phyloP scores from a whole-genome alignment of 2,888 invertebrate species.

The Ecliptopera silaceata region DNA sequence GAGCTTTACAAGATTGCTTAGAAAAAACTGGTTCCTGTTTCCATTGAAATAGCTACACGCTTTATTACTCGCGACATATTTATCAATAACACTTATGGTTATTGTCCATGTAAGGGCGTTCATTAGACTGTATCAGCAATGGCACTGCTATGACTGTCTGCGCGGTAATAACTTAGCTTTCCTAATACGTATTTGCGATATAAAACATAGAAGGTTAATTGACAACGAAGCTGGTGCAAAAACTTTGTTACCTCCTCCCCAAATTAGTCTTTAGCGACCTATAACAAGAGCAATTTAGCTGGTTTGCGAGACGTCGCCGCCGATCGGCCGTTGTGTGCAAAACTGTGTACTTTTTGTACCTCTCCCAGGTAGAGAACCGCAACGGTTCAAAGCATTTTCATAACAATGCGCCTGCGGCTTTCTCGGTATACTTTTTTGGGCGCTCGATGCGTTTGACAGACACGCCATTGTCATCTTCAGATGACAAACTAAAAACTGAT shows the following conservation, averaged over 20 bases:
- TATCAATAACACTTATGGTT: conserved; percentile 46
- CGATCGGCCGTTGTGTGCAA: conserved; percentile 71
- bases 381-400: conserved; percentile 77
- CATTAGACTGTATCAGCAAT: conserved; percentile 52
- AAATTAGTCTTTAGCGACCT: conserved; percentile 74
- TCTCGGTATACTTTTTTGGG: conserved; percentile 74
- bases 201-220: conserved; percentile 49
- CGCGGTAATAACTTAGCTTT: conserved; percentile 42
- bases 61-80: conserved; percentile 38
- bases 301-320: conserved; percentile 50
- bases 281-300: conserved; percentile 75
- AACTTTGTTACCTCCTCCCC: conserved; percentile 65
- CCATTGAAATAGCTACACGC: conserved; percentile 17
- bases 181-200: conserved; percentile 41
- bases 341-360: conserved; percentile 72
- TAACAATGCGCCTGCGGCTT: conserved; percentile 80
- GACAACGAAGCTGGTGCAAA: conserved; percentile 54
- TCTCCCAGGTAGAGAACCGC: conserved; percentile 75
- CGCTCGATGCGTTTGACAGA: conserved; percentile 73
- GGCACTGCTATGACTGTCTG: conserved; percentile 52
- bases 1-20: conserved; percentile 28
- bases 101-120: conserved; percentile 47
- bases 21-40: conserved; percentile 25
- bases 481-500: conserved; percentile 75
- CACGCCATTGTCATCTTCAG: conserved; percentile 79